Conservation (phyloP, 1,140 invertebrate species). For the Calosoma granatense region DNA sequence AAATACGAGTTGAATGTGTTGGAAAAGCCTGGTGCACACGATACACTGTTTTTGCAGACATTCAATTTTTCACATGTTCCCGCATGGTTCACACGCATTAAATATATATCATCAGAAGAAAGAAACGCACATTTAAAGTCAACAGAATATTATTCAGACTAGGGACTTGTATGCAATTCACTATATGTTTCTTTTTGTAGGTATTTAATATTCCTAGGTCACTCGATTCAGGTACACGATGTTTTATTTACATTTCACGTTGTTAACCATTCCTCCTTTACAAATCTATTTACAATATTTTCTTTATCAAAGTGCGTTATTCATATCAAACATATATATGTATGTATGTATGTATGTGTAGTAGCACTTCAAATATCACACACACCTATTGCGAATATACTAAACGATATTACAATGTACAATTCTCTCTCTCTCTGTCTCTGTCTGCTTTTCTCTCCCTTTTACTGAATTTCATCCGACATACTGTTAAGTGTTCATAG, state of each 20-base stretch:
- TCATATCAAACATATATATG: too few species aligned
- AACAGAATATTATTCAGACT: neutral
- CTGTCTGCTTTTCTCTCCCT: too few species aligned
- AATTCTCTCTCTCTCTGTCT: too few species aligned
- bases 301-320: neutral
- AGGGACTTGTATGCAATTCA: neutral
- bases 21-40: neutral
- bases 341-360: too few species aligned
- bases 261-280: neutral
- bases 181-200: neutral
- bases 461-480: too few species aligned
- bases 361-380: neutral
- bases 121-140: neutral
- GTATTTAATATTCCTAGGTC: neutral
- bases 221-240: constrained; percentile 4
- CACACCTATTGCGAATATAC: too few species aligned
- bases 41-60: constrained; percentile 1
- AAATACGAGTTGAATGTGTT: neutral
- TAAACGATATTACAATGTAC: too few species aligned
- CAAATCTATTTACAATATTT: neutral
- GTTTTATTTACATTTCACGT: neutral
- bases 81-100: neutral
- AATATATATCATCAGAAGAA: neutral
- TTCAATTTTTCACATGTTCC: constrained; percentile 2
- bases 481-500: too few species aligned